Conservation (phyloP, 2,797 vertebrate genomes). For the Hypotaenidia philippensis region DNA sequence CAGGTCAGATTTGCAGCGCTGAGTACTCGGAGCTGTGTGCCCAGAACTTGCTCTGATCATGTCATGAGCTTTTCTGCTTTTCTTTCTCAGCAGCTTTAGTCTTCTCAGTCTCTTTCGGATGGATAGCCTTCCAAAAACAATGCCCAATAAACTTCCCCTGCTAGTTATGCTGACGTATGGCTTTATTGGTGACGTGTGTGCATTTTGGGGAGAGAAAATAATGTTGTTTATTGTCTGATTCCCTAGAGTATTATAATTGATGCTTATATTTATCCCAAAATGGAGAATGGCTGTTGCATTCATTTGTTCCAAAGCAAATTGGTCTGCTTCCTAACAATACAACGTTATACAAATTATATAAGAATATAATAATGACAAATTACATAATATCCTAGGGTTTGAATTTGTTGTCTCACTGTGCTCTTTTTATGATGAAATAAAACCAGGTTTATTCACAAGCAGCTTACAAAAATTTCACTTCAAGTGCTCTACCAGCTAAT, state of each 20-base stretch:
- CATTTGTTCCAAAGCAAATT: not conserved
- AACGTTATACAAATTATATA: not conserved
- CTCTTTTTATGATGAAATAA: not conserved
- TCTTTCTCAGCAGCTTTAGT: slow-evolving; percentile 13
- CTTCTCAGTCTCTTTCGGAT: not conserved
- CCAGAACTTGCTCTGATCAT: slow-evolving; percentile 26
- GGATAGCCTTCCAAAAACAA: not conserved
- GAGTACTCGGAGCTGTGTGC: slow-evolving; percentile 10
- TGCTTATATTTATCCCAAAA: slow-evolving; percentile 16
- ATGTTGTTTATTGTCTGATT: not conserved
- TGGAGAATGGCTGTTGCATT: not conserved
- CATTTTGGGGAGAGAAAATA: not conserved
- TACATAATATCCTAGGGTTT: not conserved
- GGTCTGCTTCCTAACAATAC: not conserved
- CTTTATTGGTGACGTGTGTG: not conserved
- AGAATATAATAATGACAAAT: not conserved
- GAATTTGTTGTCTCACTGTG: not conserved
- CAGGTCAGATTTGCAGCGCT: slow-evolving; percentile 33
- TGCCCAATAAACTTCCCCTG: not conserved
- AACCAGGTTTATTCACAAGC: not conserved
- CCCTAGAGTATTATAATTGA: not conserved
- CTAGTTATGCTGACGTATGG: not conserved
- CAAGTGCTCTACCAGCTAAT: not conserved
- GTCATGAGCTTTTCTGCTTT: slow-evolving; percentile 26
- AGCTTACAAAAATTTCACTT: not conserved